phyloP scores from a whole-genome alignment of 2,888 invertebrate genomes.

The Drosophila diplacantha region DNA sequence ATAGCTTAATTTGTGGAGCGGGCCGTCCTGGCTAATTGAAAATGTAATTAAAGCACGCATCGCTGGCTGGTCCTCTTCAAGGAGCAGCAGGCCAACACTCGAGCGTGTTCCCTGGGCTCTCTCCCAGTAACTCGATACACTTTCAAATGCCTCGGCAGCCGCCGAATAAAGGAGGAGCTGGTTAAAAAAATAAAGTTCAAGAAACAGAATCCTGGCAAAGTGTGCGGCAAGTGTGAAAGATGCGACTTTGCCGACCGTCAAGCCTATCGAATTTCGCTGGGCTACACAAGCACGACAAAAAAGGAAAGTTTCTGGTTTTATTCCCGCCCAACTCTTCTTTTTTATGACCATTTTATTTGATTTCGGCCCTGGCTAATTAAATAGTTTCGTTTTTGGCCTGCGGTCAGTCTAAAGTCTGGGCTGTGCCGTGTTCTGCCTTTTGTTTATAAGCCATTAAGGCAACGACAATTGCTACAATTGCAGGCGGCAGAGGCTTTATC shows the following conservation, averaged over 20 bases:
- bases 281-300: constrained; percentile 17
- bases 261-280: constrained; percentile 61
- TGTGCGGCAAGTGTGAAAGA: constrained; percentile 73
- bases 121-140: constrained; percentile 63
- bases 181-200: constrained; percentile 3
- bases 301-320: constrained; percentile 49
- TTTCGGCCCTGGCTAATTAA: constrained; percentile 58
- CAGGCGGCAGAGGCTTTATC: constrained; percentile 21
- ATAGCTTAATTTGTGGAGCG: constrained; percentile 71
- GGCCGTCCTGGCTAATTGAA: constrained; percentile 67
- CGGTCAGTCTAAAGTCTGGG: constrained; percentile 37
- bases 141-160: constrained; percentile 62
- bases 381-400: constrained; percentile 65
- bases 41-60: constrained; percentile 73
- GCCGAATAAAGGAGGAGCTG: constrained; percentile 20
- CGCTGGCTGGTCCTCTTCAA: constrained; percentile 40
- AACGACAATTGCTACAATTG: constrained; percentile 64
- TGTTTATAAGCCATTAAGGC: constrained; percentile 59
- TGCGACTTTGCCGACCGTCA: constrained; percentile 59
- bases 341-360: constrained; percentile 27
- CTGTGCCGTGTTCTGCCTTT: constrained; percentile 20
- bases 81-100: constrained; percentile 54
- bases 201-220: constrained; percentile 46
- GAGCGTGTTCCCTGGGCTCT: constrained; percentile 20
- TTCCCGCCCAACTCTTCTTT: constrained; percentile 22